Evolutionary conservation across 2,888 invertebrate genomes (phyloP), one percentile per base, ranked within the genome.

Genomic region (Adelphocoris suturalis): DNA sequence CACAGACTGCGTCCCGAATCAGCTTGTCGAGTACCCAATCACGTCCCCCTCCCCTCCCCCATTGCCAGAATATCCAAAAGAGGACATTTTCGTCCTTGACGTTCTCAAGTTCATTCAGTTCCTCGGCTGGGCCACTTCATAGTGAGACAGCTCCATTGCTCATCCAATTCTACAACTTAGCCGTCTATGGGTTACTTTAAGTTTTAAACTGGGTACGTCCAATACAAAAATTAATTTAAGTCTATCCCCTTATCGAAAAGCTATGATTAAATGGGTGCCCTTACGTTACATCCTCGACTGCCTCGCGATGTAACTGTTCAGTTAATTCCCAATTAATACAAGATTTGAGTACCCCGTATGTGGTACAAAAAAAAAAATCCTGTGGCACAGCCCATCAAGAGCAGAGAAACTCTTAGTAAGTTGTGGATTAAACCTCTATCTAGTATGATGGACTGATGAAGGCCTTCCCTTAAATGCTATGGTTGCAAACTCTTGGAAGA

Each of bases 1-100:
- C 84, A 90, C 90, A 0, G 87, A 90, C 27, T 90, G 90, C 48
- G 55, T 55, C 13, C 89, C 90, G 2, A 37, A 82, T 28, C 86
- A 90, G 47, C 46, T 76, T 13, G 90, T 90, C 46, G 82, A 87
- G 55, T 90, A 90, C 57, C 90, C 90, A 12, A 11, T 86, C 14
- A 52, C 78, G 12, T 68, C 81, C 4, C 55, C 89, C 12, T 27
- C 14, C 19, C 89, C 89, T 0, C 82, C 61, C 4, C 84, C 89
- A 3, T 12, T n/a, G 27, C 68, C 23, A 11, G 28, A 23, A 16
- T 78, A 84, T 23, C 68, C 75, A 4, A 23, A 46, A 27, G 84
- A 84, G 48, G 55, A 82, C 27, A 48, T 75, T 19, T 84, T 75
- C 52, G 46, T 89, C 27, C 52, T 90, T n/a, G 86, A 90, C 11